These are phyloP conservation scores for Alauda arvensis DNA, from an alignment of 2,797 vertebrate genomes.

Conservation along the genomic window DNA sequence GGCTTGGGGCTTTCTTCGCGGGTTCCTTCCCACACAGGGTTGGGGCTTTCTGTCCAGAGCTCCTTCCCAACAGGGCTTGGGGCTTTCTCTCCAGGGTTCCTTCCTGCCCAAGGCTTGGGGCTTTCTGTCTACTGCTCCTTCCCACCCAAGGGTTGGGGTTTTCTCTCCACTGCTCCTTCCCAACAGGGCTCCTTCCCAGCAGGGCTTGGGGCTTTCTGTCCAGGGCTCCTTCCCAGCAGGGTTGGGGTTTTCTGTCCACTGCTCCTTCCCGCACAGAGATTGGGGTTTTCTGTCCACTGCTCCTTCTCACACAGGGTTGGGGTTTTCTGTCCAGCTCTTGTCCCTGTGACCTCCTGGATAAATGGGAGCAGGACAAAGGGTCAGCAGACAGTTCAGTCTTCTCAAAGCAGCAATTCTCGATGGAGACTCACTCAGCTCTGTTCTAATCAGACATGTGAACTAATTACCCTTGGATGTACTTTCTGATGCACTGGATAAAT, in stretches of 20 bases:
- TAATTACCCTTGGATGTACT: constrained; percentile 43
- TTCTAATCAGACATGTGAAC: constrained; percentile 20
- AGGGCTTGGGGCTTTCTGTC: fast-evolving
- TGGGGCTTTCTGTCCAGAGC: not conserved
- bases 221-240: no score
- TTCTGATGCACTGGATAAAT: constrained; percentile 6
- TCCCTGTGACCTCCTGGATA: not conserved
- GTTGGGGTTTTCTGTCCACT: fast-evolving
- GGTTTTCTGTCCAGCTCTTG: not conserved
- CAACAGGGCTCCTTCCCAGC: no score
- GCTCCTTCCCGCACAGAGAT: fast-evolving
- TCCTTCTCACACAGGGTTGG: not conserved
- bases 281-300: not conserved
- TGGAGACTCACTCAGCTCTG: not conserved
- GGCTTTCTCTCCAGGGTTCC: no score
- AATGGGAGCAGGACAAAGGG: not conserved
- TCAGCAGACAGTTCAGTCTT: not conserved
- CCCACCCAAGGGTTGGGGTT: fast-evolving
- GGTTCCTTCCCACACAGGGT: no score
- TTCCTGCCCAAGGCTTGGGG: not conserved
- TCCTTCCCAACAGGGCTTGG: not conserved
- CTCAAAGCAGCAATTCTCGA: not conserved
- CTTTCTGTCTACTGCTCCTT: not conserved
- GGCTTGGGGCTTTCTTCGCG: no score
- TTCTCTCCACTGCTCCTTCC: not conserved